phyloP scores from a whole-genome alignment of 2,797 vertebrate genomes.

The Siniperca obscura region DNA sequence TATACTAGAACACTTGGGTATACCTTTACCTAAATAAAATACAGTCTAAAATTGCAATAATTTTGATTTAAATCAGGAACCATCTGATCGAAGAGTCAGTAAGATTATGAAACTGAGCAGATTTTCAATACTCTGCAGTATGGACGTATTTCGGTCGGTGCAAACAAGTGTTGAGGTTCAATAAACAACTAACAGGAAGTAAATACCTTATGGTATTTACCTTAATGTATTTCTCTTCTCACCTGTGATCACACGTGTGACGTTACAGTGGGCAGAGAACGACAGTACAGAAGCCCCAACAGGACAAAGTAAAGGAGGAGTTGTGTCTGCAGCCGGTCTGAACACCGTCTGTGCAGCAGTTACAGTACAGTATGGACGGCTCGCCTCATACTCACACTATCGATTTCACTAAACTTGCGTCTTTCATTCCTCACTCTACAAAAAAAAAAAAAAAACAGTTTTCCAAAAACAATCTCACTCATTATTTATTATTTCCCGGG shows the following conservation, averaged over 20 bases:
- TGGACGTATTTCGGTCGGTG: too few species aligned
- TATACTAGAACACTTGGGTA: too few species aligned
- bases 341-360: too few species aligned
- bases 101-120: too few species aligned
- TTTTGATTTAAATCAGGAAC: too few species aligned
- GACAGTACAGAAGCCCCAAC: background rate
- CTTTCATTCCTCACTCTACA: conserved; percentile 8
- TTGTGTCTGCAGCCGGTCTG: background rate
- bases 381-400: background rate
- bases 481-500: conserved; percentile 34
- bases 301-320: conserved; percentile 10
- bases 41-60: too few species aligned
- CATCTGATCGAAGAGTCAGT: too few species aligned
- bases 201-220: background rate
- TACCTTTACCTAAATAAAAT: too few species aligned
- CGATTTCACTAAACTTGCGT: conserved; percentile 22
- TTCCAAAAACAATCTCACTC: conserved; percentile 23
- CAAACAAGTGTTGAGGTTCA: too few species aligned
- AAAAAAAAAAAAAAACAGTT: background rate
- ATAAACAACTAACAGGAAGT: background rate
- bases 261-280: too few species aligned
- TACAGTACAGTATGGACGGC: background rate
- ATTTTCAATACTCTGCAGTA: too few species aligned
- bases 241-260: background rate
- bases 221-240: too few species aligned